Percentiles rank a stretch among this genome's conserved stretches.
phyloP scores from a whole-genome alignment of 2,113 vertebrate species.

The Poeciliopsis prolifica region DNA sequence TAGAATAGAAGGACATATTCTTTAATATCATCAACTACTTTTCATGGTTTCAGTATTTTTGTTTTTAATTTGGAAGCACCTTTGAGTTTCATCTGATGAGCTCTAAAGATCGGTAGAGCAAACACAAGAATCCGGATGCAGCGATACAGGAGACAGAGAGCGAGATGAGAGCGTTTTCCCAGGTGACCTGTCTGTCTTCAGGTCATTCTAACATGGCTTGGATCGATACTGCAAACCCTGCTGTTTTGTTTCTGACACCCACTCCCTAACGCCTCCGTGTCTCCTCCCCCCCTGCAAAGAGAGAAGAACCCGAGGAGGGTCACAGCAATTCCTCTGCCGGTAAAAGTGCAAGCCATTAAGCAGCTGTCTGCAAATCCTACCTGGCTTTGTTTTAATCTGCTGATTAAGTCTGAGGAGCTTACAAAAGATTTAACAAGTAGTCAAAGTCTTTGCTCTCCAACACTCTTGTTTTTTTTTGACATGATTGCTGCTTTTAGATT shows the following conservation, averaged over 20 bases:
- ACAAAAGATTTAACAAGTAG: conserved; percentile 1
- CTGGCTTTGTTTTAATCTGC: conserved; percentile 12
- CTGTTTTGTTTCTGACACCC: conserved; percentile 34
- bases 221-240: conserved; percentile 46
- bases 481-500: no score
- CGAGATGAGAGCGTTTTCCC: conserved; percentile 27
- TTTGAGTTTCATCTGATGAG: not conserved
- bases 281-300: not conserved
- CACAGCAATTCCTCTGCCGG: conserved; percentile 6
- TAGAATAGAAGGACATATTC: no score
- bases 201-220: conserved; percentile 40
- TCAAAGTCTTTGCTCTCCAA: not conserved
- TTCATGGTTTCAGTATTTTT: no score
- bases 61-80: no score
- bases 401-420: not conserved
- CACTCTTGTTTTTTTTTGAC: not conserved
- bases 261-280: conserved; percentile 4
- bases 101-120: not conserved
- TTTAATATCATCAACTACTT: no score
- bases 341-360: conserved; percentile 10
- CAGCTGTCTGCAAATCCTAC: conserved; percentile 17
- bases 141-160: conserved; percentile 8
- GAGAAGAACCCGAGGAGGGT: conserved; percentile 9
- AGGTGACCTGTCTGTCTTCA: conserved; percentile 15
- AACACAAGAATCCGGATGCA: conserved; percentile 1